Base-by-base conservation (phyloP, 1,140 invertebrate species). In the Chelonus insularis region DNA sequence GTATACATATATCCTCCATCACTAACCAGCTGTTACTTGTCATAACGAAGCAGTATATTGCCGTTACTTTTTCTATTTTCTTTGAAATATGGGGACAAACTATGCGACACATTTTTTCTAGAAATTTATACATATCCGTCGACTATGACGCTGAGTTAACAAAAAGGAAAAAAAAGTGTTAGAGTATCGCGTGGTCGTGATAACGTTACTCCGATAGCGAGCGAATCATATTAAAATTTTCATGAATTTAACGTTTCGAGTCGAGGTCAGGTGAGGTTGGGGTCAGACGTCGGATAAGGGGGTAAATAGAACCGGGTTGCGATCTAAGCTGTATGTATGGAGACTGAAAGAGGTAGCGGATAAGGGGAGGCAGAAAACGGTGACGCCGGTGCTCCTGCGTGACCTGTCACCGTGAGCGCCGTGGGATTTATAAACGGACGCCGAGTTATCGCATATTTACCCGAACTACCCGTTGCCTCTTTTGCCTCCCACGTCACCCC, bases 401-500 rank as follows among this genome's bases (percentile, higher is more conserved):
- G 79, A 81, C 79, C 72, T 80, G 79, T 81, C 79, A 77, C 76
- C 76, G 77, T 78, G 75, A 80, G 70, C 72, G 67, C 69, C 59
- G 63, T 66, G 76, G 73, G 74, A 81, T 81, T 81, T 80, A 79
- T 80, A 79, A 71, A 70, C 78, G 75, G 73, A 78, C 74, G 76
- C 70, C 71, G 72, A 79, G 76, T 80, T 80, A 79, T 80, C 78
- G 77, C 77, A 78, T 80, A 79, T 79, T 79, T 80, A 79, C 73
- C 72, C 70, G 63, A 65, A 56, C 63, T 47, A 23, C 47, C 47
- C 47, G 47, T 41, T 48, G 43, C 65, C 57, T 62, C 57, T 37
- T 52, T 45, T 37, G 50, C 64, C 57, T 65, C 55, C 55, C 45
- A 39, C 41, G 52, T 56, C 47, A 36, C 66, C 64, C 51, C 14